These are phyloP conservation scores for Branchinecta sandiegonensis DNA, from an alignment of 2,888 invertebrate species.

Conservation along the genomic window DNA sequence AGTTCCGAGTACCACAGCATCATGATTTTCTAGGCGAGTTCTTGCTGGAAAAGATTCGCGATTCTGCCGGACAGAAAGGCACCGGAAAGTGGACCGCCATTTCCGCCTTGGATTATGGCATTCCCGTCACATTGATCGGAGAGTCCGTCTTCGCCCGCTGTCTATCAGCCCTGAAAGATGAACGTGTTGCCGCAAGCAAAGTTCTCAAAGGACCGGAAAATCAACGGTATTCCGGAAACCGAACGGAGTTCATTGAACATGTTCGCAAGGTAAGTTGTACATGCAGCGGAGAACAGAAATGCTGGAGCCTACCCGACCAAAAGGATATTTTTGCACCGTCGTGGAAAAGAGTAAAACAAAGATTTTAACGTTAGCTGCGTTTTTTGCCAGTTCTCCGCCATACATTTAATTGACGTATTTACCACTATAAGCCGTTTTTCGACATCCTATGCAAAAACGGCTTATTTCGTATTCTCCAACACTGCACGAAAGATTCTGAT, in stretches of 20 bases:
- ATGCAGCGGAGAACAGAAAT: too few relatives aligned
- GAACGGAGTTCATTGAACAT: slow-evolving; percentile 62
- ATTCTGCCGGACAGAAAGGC: slow-evolving; percentile 95
- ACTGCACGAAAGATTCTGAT: too few relatives aligned
- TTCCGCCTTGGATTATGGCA: slow-evolving; percentile 83
- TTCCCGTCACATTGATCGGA: slow-evolving; percentile 94
- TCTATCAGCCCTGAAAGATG: slow-evolving; percentile 74
- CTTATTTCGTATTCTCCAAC: too few relatives aligned
- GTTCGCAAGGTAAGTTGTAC: slow-evolving; percentile 45
- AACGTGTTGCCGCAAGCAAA: slow-evolving; percentile 67
- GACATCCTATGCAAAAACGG: too few relatives aligned
- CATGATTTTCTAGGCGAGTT: slow-evolving; percentile 42
- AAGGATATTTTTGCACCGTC: too few relatives aligned
- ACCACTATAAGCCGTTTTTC: too few relatives aligned
- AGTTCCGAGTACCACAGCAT: not conserved
- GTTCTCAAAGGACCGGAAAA: slow-evolving; percentile 51
- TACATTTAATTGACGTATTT: too few relatives aligned
- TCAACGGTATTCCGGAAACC: slow-evolving; percentile 51
- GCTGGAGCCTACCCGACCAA: too few relatives aligned
- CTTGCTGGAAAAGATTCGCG: slow-evolving; percentile 78
- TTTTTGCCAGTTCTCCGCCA: too few relatives aligned
- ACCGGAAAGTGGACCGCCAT: slow-evolving; percentile 99
- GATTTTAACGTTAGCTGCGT: too few relatives aligned
- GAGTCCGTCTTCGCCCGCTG: slow-evolving; percentile 96
- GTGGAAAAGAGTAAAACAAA: too few relatives aligned